A percentile compares a stretch with the other conserved stretches of the same genome.
These are phyloP conservation scores for Zosterops pallidus DNA, from an alignment of 2,113 vertebrate genomes.

Conservation along the genomic window DNA sequence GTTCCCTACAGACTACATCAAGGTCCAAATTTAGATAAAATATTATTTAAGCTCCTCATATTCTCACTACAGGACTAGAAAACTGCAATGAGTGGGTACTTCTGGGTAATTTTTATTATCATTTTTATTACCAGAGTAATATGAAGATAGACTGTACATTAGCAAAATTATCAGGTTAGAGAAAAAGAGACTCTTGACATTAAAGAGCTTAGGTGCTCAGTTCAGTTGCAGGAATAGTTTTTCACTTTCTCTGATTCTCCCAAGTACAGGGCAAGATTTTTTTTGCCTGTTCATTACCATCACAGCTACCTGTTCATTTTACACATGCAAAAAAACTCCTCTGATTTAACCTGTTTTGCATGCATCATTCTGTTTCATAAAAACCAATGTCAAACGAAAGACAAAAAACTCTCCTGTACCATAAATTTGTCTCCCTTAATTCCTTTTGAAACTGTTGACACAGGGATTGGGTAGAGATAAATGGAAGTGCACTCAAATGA, in stretches of 20 bases:
- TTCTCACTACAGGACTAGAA: neutral
- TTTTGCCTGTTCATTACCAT: neutral
- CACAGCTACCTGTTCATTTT: neutral
- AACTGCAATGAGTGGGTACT: neutral
- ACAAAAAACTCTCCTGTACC: neutral
- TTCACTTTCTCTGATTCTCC: neutral
- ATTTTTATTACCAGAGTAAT: slow-evolving; percentile 9
- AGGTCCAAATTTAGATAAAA: slow-evolving; percentile 2
- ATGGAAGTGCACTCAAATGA: neutral
- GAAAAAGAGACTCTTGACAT: neutral
- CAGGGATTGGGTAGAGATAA: neutral
- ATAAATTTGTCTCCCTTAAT: neutral
- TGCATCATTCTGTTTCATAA: neutral
- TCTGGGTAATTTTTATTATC: neutral
- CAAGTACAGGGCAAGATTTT: neutral
- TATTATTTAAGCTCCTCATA: neutral
- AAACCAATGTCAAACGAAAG: neutral
- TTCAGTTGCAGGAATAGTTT: neutral
- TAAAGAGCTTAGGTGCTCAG: neutral
- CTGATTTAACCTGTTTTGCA: neutral
- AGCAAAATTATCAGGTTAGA: slow-evolving; percentile 8
- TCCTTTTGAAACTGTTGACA: neutral
- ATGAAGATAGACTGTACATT: neutral
- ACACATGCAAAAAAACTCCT: neutral
- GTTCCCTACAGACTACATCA: neutral